A percentile compares a stretch with the other conserved stretches of the same genome.
Conservation (phyloP, 2,797 vertebrate species). For the Etheostoma perlongum region DNA sequence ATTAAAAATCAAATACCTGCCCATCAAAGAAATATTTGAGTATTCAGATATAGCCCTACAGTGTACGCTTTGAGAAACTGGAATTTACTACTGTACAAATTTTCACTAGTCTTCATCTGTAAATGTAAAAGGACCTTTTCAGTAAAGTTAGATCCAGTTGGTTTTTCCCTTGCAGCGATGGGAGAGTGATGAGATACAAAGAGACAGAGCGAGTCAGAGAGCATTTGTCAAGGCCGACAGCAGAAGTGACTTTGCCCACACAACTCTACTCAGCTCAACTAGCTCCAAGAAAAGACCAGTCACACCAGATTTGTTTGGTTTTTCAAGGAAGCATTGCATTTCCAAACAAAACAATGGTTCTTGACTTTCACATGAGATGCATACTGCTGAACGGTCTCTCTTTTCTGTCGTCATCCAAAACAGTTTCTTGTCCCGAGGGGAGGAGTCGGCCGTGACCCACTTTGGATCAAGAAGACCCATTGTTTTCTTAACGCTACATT, state of each 20-base stretch:
- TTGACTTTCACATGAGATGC: constrained; percentile 12
- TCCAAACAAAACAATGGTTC: neutral
- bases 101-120: neutral
- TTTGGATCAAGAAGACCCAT: constrained; percentile 19
- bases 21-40: too few relatives aligned
- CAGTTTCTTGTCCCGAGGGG: constrained; percentile 21
- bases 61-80: neutral
- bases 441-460: constrained; percentile 35
- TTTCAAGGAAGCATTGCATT: too few relatives aligned
- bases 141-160: neutral
- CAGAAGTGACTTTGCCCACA: constrained; percentile 9
- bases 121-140: neutral
- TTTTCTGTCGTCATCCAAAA: constrained; percentile 1
- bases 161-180: neutral
- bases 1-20: too few relatives aligned
- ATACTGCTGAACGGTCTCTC: neutral
- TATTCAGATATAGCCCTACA: too few relatives aligned
- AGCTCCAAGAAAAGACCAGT: neutral
- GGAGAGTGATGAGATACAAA: constrained; percentile 24
- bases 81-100: neutral
- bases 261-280: neutral
- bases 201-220: constrained; percentile 26
- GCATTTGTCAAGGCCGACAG: constrained; percentile 16
- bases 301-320: neutral
- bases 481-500: constrained; percentile 23